phyloP scores from a whole-genome alignment of 2,888 invertebrate genomes.

The Balanococcus diminutus region DNA sequence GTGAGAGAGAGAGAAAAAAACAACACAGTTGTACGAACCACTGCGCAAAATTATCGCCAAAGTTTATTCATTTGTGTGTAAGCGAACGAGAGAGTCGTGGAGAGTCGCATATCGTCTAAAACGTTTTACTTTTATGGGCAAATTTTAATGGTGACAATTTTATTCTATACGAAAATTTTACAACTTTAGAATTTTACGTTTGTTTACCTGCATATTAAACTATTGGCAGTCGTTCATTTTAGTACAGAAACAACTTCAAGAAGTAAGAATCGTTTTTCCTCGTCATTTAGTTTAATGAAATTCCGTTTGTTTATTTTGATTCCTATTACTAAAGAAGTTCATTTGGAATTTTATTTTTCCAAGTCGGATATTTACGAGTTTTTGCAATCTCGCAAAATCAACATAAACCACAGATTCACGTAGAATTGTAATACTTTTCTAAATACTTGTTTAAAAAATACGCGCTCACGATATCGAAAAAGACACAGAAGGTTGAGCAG shows the following conservation, averaged over 20 bases:
- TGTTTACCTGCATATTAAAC: constrained; percentile 37
- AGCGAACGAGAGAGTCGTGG: no score
- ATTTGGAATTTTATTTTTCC: constrained; percentile 34
- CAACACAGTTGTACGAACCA: constrained; percentile 1
- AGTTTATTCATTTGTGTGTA: constrained; percentile 18
- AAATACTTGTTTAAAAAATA: constrained; percentile 5
- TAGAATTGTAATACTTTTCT: constrained; percentile 15
- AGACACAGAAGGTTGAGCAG: neutral
- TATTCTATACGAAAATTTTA: constrained; percentile 28
- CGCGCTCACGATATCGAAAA: neutral
- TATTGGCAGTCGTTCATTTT: constrained; percentile 32
- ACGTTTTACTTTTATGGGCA: constrained; percentile 8
- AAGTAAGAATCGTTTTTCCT: constrained; percentile 37
- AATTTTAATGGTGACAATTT: constrained; percentile 34
- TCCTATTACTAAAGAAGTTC: constrained; percentile 30
- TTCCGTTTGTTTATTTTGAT: constrained; percentile 34
- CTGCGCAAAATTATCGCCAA: constrained; percentile 19
- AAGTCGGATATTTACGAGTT: constrained; percentile 22
- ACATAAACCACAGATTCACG: constrained; percentile 24
- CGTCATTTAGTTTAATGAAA: constrained; percentile 37
- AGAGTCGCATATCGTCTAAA: neutral
- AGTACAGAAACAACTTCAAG: constrained; percentile 34
- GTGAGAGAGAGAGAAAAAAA: neutral
- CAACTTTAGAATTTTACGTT: neutral
- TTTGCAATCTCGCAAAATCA: neutral